Evolutionary conservation across 1,140 invertebrate genomes (phyloP).

Genomic region (Aleiodes sp.): DNA sequence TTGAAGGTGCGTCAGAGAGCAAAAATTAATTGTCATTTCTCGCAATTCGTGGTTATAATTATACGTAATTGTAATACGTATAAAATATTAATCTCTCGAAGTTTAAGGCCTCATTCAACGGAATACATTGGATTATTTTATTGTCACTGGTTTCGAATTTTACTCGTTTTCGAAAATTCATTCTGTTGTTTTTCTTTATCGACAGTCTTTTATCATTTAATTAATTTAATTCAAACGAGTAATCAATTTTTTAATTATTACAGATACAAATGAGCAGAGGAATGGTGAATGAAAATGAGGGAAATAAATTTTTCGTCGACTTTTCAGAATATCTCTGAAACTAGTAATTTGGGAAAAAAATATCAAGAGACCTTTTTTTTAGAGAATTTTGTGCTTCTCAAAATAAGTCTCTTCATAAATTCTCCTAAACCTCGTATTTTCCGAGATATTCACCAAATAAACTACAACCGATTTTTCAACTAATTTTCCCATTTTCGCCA

Average conservation of each 20-base stretch:
- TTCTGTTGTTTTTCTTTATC: not conserved
- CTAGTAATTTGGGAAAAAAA: too few relatives aligned
- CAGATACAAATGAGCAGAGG: slow-evolving; percentile 15
- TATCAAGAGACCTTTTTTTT: too few relatives aligned
- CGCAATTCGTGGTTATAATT: not conserved
- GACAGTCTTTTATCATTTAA: slow-evolving; percentile 23
- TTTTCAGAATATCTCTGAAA: too few relatives aligned
- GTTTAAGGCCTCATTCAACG: slow-evolving; percentile 24
- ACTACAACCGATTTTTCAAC: too few relatives aligned
- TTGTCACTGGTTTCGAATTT: not conserved
- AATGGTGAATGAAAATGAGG: too few relatives aligned
- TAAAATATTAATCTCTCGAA: slow-evolving; percentile 1
- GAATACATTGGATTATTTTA: slow-evolving; percentile 1
- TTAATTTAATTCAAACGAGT: slow-evolving; percentile 31
- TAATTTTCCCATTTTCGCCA: too few relatives aligned
- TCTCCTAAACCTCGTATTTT: too few relatives aligned
- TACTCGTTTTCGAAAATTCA: not conserved
- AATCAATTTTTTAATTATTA: slow-evolving; percentile 26
- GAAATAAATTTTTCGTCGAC: too few relatives aligned
- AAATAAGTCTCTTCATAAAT: too few relatives aligned
- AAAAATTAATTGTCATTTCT: slow-evolving; percentile 26
- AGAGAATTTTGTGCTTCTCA: too few relatives aligned
- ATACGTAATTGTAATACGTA: slow-evolving; percentile 32
- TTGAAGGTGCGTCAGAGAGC: slow-evolving; percentile 50
- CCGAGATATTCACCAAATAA: too few relatives aligned